phyloP scores from a whole-genome alignment of 1,140 invertebrate genomes.

The Thaumatotibia leucotreta region DNA sequence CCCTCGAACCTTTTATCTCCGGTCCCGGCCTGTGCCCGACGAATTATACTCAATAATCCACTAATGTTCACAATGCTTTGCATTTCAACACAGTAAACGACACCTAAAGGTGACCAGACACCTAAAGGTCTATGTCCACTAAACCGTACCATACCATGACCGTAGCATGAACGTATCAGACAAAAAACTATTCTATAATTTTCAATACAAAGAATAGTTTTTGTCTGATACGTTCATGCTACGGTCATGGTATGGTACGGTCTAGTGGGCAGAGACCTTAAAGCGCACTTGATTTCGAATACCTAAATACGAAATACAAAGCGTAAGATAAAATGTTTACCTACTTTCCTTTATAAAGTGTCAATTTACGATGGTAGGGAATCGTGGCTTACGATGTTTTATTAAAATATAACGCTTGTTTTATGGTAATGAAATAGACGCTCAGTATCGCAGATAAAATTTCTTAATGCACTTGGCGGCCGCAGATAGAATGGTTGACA shows the following conservation, averaged over 20 bases:
- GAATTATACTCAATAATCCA: slow-evolving; percentile 15
- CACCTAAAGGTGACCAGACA: no score
- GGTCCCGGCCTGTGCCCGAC: slow-evolving; percentile 24
- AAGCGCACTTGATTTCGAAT: neutral
- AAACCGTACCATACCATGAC: no score
- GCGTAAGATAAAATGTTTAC: neutral
- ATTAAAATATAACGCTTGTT: slow-evolving; percentile 16
- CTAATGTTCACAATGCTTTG: neutral
- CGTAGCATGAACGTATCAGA: no score
- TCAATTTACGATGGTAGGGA: slow-evolving; percentile 8
- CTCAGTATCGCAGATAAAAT: slow-evolving; percentile 20
- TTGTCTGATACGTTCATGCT: no score
- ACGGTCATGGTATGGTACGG: no score
- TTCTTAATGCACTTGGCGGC: slow-evolving; percentile 28
- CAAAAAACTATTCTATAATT: no score
- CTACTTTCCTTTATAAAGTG: slow-evolving; percentile 13
- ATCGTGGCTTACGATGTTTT: slow-evolving; percentile 10
- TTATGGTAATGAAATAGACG: slow-evolving; percentile 26
- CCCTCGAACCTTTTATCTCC: slow-evolving; percentile 45
- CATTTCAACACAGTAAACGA: neutral
- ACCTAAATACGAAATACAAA: neutral
- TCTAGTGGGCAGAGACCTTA: no score
- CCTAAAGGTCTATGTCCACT: no score
- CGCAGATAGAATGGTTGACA: slow-evolving; percentile 28
- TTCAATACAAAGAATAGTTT: no score